These are phyloP conservation scores for Halyomorpha halys DNA, from an alignment of 1,140 invertebrate species.

Conservation along the genomic window DNA sequence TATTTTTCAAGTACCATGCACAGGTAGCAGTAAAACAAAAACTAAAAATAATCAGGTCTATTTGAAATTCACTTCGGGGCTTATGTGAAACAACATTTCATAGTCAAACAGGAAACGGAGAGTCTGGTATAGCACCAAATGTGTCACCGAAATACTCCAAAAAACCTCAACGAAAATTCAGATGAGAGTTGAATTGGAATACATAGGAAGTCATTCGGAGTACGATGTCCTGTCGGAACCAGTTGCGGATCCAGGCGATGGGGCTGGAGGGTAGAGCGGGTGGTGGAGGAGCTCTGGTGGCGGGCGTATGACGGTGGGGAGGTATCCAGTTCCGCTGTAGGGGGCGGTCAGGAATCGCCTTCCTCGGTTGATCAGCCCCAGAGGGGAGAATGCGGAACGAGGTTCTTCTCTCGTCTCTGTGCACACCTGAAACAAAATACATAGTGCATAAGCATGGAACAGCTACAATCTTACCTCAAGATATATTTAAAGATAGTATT, in stretches of 20 bases:
- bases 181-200: background rate
- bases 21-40: too few relatives aligned
- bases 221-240: slow-evolving; percentile 38
- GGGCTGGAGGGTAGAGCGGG: slow-evolving; percentile 34
- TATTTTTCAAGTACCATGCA: too few relatives aligned
- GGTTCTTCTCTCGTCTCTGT: slow-evolving; percentile 37
- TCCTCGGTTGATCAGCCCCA: slow-evolving; percentile 40
- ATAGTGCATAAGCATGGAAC: too few relatives aligned
- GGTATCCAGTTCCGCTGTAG: slow-evolving; percentile 66
- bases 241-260: slow-evolving; percentile 37
- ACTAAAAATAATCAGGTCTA: too few relatives aligned
- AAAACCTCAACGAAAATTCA: too few relatives aligned
- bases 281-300: slow-evolving; percentile 32
- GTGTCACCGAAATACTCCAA: too few relatives aligned
- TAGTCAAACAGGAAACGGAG: too few relatives aligned
- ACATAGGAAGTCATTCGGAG: slow-evolving; percentile 36
- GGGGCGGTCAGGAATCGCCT: slow-evolving; percentile 64
- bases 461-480: too few relatives aligned
- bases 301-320: slow-evolving; percentile 64
- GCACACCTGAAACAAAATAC: slow-evolving; percentile 20
- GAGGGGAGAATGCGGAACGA: slow-evolving; percentile 63
- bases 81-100: too few relatives aligned
- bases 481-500: too few relatives aligned
- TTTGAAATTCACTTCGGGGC: too few relatives aligned
- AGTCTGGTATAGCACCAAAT: too few relatives aligned